Evolutionary conservation across 2,888 invertebrate genomes (phyloP), one percentile per base, ranked within the genome.

Genomic region (Boloria selene): DNA sequence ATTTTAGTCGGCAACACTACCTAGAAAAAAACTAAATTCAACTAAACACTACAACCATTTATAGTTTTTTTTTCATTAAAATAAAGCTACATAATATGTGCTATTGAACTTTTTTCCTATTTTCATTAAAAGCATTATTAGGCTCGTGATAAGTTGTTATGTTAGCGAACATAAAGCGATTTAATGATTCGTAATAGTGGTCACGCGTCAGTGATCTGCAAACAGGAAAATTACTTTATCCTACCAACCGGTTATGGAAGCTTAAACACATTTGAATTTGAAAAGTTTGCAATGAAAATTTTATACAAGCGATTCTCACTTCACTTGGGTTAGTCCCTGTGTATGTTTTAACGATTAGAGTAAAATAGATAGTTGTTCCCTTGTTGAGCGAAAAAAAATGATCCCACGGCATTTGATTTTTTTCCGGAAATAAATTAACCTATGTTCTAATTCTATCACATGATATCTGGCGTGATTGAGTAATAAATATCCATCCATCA

Each of bases 101-200:
- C n/a, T 22, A 31, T 10, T 16, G 16, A 53, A 18, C 10, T 31
- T 53, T 16, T 61, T 26, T 38, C 26, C 4, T 45, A 52, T 45
- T 47, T 16, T 45, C 16, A 16, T n/a, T 64, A 26, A 45, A 42
- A 61, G 44, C 26, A 50, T 55, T 51, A 60, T 63, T 13, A 56
- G 51, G 62, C 58, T 68, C 51, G 45, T 50, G 60, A 67, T 63
- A 51, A 65, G 63, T 7, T 51, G 42, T 53, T 61, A 61, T 64
- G 61, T 64, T 54, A 55, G 52, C 51, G 68, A 63, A 54, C 51
- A 64, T 66, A 66, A 66, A 53, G 69, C 50, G 64, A 61, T 65
- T 50, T 69, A 69, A 69, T 66, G 66, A 64, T 64, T 59, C 66
- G 69, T 66, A 65, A 61, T 63, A 64, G 53, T 53, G 38, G 61